phyloP scores from a whole-genome alignment of 2,797 vertebrate species.

The Sibirionetta formosa region DNA sequence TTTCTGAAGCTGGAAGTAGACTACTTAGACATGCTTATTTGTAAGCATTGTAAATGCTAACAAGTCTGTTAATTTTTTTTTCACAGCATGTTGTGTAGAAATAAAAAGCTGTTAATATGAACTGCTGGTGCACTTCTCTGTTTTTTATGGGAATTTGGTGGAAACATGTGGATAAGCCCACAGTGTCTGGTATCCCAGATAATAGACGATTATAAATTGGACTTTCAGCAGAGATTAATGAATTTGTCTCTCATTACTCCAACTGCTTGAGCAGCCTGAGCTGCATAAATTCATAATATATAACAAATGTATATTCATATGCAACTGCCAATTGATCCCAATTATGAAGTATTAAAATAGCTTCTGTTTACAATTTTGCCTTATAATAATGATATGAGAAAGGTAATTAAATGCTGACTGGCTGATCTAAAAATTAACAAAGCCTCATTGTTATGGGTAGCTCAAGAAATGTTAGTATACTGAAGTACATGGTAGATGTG shows the following conservation, averaged over 20 bases:
- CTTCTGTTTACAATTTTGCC: conserved; percentile 51
- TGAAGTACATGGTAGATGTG: not conserved
- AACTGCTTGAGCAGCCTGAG: conserved; percentile 33
- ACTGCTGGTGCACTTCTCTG: conserved; percentile 67
- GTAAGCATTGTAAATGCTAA: conserved; percentile 74
- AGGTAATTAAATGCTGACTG: not conserved
- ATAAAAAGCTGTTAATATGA: conserved; percentile 75
- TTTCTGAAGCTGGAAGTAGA: conserved; percentile 60
- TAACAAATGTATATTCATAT: not conserved
- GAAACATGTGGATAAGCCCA: conserved; percentile 29
- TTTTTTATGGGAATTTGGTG: conserved; percentile 67
- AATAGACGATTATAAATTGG: not conserved
- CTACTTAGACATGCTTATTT: conserved; percentile 64
- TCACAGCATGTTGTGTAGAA: conserved; percentile 72
- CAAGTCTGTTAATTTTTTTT: conserved; percentile 71
- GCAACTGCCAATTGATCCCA: conserved; percentile 5
- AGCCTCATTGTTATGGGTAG: conserved; percentile 56
- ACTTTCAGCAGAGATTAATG: not conserved
- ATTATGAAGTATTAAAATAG: conserved; percentile 43
- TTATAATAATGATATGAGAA: conserved; percentile 46
- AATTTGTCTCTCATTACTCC: conserved; percentile 7
- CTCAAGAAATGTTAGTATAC: conserved; percentile 38
- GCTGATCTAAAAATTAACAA: not conserved
- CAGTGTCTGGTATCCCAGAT: not conserved
- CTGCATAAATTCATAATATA: conserved; percentile 13